Evolutionary conservation across 2,888 invertebrate genomes (phyloP), one percentile per base, ranked within the genome.

Genomic region (Rotaria sp.): DNA sequence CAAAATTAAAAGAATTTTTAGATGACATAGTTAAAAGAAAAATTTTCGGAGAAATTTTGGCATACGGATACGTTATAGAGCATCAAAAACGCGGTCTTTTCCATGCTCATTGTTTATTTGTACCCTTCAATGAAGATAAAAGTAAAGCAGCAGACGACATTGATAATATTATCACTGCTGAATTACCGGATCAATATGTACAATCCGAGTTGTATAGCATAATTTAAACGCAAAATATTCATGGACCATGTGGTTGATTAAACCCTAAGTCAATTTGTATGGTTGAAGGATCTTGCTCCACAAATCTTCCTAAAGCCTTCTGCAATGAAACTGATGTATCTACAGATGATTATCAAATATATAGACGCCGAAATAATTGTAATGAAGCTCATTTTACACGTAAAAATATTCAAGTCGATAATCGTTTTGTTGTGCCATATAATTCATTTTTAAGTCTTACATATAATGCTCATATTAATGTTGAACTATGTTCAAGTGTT

Each of bases 231-330:
- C 52, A 85, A 21, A 90, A 88, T 89, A 86, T 90, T 3, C 89
- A 89, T 87, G 87, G 88, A 4, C 88, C 88, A 7, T 89, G 89
- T 84, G 89, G 89, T 7, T 48, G 35, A 10, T 48, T 86, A 11
- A 89, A 90, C 85, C 86, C 87, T 38, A 59, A 85, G 8, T 57
- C 90, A 48, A 89, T 90, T 3, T 92, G 91, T 88, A 91, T 91
- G 91, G 87, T 87, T 30, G 88, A 90, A 84, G 89, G 89, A 3
- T 88, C 88, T 85, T 92, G 92, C 88, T 88, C 89, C 1, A 92
- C 92, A 88, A 88, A 88, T 21, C 91, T 89, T 87, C 91, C 91
- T 26, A 89, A 90, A 87, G 87, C 88, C 3, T 89, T 89, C 86
- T n/a, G 41, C 3, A n/a, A 10, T 24, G 87, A 87, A 52, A 91